These are phyloP conservation scores for Styela clava DNA, from an alignment of 23 tunicate genomes.

Conservation along the genomic window DNA sequence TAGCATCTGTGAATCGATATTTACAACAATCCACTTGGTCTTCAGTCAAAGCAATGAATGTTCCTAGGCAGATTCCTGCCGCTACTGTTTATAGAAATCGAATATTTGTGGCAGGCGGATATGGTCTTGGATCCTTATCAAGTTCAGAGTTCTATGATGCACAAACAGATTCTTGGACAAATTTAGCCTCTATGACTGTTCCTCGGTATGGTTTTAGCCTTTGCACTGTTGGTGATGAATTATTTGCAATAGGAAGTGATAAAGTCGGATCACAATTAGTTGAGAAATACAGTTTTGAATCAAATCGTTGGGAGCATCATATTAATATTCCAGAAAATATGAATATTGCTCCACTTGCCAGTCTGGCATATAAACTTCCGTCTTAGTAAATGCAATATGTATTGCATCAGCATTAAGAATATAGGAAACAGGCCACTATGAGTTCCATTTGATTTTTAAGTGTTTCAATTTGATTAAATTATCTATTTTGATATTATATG, in stretches of 20 bases:
- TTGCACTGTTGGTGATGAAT: neutral
- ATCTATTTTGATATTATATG: no score
- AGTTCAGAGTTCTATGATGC: neutral
- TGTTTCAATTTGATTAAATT: no score
- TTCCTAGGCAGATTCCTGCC: neutral
- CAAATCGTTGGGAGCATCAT: neutral
- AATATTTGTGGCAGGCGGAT: neutral
- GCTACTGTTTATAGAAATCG: neutral
- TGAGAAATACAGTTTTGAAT: neutral
- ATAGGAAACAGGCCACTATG: no score
- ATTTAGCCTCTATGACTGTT: neutral
- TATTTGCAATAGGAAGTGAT: neutral
- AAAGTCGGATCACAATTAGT: neutral
- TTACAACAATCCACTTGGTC: neutral
- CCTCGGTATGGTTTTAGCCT: neutral
- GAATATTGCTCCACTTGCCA: neutral
- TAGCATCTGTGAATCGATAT: neutral
- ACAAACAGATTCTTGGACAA: neutral
- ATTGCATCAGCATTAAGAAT: no score
- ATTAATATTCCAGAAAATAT: neutral
- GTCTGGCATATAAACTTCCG: neutral
- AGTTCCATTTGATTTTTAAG: no score
- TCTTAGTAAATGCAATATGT: no score
- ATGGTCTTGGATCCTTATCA: neutral
- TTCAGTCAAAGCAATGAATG: neutral